Base-by-base conservation (phyloP, 1,140 invertebrate species). In the Carcinoscorpius rotundicauda region DNA sequence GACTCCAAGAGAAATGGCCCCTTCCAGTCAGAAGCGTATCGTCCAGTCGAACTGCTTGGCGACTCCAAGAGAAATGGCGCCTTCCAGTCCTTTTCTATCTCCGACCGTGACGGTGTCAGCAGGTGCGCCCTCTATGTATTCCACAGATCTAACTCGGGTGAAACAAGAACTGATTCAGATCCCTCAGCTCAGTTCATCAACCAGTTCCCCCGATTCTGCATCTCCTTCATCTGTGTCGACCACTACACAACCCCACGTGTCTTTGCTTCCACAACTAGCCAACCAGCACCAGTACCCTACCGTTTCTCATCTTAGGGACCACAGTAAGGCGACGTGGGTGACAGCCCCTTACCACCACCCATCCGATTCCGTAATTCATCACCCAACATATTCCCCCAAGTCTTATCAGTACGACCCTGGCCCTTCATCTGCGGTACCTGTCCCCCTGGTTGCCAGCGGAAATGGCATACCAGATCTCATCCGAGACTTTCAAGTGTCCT, bases 151-250 rank as follows among this genome's bases (percentile, higher is more conserved):
- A 8, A 48, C 65, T 10, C 88, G 90, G 76, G 93, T 95, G 72
- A 96, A 95, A 77, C 91, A 94, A 78, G 92, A 95, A 81, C 67
- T 74, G 10, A 96, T 95, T 71, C 92, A 95, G 81, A 95, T 94
- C 78, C 91, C 91, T 73, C 91, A 94, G 78, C 86, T 91, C 11
- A 73, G 70, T 69, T 94, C 91, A 67, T 93, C 90, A 64, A 94
- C 91, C 61, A 64, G 61, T 53, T 67, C 63, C 3, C 68, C 64
- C 9, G 63, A 66, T 56, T 68, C 65, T 49, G 10, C 56, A 48
- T 64, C 64, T 4, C 68, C 64, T 8, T 68, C 66, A 8, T 68
- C 60, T 3, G 61, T 63, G 49, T 62, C 61, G 52, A 60, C 60
- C 6, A 55, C 61, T 11, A 50, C 61, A 29, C 29, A 29, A 29